These are phyloP conservation scores for Pheosia gnoma DNA, from an alignment of 2,888 invertebrate species.

Conservation along the genomic window DNA sequence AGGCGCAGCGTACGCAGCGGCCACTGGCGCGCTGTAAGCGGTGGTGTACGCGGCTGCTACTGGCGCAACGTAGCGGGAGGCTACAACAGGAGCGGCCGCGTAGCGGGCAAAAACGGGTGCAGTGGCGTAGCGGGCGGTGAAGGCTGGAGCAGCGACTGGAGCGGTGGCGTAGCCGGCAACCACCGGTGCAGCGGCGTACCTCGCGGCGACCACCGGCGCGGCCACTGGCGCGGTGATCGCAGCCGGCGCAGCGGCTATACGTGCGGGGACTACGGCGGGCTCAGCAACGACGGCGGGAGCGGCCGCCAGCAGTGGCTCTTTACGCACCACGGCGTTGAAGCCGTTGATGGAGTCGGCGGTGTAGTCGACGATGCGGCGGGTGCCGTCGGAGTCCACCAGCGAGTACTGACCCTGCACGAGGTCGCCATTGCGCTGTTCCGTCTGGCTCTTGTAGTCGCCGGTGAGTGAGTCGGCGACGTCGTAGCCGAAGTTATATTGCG, in stretches of 20 bases:
- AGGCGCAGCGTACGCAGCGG: slow-evolving; percentile 28
- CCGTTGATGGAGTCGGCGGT: slow-evolving; percentile 66
- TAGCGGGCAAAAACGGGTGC: slow-evolving; percentile 19
- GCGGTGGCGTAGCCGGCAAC: slow-evolving; percentile 34
- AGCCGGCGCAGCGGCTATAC: slow-evolving; percentile 51
- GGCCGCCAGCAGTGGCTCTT: slow-evolving; percentile 55
- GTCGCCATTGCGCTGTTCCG: slow-evolving; percentile 80
- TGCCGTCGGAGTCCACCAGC: slow-evolving; percentile 66
- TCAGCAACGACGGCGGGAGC: slow-evolving; percentile 74
- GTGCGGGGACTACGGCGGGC: slow-evolving; percentile 52
- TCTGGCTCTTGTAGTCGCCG: slow-evolving; percentile 71
- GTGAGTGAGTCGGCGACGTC: slow-evolving; percentile 68
- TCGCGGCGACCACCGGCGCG: slow-evolving; percentile 33
- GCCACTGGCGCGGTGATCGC: slow-evolving; percentile 51
- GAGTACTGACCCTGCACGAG: slow-evolving; percentile 73
- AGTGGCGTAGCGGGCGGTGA: slow-evolving; percentile 13
- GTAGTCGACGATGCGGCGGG: slow-evolving; percentile 66
- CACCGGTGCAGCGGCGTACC: slow-evolving; percentile 36
- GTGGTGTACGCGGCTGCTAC: slow-evolving; percentile 26
- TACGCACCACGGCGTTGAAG: slow-evolving; percentile 68
- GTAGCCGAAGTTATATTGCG: slow-evolving; percentile 80
- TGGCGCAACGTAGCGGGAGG: slow-evolving; percentile 11
- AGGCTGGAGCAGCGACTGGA: slow-evolving; percentile 24
- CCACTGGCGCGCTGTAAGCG: slow-evolving; percentile 39
- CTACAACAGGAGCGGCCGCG: slow-evolving; percentile 15